A percentile compares a stretch with the other conserved stretches of the same genome.
Evolutionary conservation across 2,888 invertebrate genomes (phyloP).

Genomic region (Rotaria macrura): DNA sequence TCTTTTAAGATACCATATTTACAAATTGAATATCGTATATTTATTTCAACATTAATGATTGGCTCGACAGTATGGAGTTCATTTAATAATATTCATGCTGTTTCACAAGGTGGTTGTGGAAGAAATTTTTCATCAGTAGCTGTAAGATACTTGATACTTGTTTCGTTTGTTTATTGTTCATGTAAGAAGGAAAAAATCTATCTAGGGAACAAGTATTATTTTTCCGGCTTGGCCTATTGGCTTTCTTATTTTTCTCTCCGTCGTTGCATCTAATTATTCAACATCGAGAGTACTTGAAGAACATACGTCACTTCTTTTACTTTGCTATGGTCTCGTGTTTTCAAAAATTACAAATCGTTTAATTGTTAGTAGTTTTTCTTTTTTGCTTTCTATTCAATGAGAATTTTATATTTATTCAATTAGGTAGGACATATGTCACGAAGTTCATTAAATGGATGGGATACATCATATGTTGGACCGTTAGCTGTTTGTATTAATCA

Average conservation of each 20-base stretch:
- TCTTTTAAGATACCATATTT: not conserved
- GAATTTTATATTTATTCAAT: not conserved
- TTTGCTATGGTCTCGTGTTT: conserved; percentile 87
- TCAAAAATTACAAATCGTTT: conserved; percentile 84
- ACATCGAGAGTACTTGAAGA: conserved; percentile 52
- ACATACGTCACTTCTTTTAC: conserved; percentile 79
- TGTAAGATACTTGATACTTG: conserved; percentile 59
- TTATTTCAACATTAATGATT: not conserved
- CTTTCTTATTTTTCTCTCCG: conserved; percentile 40
- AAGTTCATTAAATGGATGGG: conserved; percentile 89
- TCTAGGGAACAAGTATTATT: conserved; percentile 85
- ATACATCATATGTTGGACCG: conserved; percentile 81
- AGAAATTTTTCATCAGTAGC: conserved; percentile 98
- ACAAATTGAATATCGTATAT: not conserved
- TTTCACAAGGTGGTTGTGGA: conserved; percentile 69
- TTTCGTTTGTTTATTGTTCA: not conserved
- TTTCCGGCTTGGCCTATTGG: conserved; percentile 88
- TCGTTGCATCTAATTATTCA: conserved; percentile 44
- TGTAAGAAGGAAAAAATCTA: conserved; percentile 24
- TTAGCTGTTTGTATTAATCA: conserved; percentile 90
- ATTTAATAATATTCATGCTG: conserved; percentile 38
- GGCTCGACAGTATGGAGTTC: not conserved
- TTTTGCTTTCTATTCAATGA: no score
- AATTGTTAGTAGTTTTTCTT: conserved; percentile 59
- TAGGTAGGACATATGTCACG: conserved; percentile 98